phyloP scores from a whole-genome alignment of 2,888 invertebrate species.

The Litoditis marina region DNA sequence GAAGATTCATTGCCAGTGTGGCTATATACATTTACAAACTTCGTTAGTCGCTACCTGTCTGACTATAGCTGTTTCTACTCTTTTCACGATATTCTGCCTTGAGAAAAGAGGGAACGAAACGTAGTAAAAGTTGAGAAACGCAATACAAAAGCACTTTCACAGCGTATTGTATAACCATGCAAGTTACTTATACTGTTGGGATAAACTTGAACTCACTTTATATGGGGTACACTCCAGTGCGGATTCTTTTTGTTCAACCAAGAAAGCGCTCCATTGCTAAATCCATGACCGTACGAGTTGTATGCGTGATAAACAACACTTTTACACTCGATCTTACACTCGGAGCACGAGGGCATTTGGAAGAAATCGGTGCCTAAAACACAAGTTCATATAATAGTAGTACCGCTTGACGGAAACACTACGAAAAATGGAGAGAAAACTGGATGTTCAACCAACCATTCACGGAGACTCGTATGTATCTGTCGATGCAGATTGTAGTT shows the following conservation, averaged over 20 bases:
- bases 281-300: constrained; percentile 56
- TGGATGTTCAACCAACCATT: constrained; percentile 8
- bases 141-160: too few species aligned
- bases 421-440: not conserved
- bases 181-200: too few species aligned
- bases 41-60: too few species aligned
- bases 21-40: too few species aligned
- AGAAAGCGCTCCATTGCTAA: constrained; percentile 45
- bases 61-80: too few species aligned
- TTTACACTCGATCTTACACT: constrained; percentile 34
- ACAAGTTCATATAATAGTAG: too few species aligned
- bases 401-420: too few species aligned
- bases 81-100: too few species aligned
- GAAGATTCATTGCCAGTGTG: too few species aligned
- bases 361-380: too few species aligned
- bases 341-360: constrained; percentile 30
- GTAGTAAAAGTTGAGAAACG: not conserved
- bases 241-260: constrained; percentile 43
- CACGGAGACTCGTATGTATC: constrained; percentile 10
- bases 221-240: constrained; percentile 28
- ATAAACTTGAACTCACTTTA: constrained; percentile 22
- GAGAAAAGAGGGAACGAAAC: not conserved
- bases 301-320: constrained; percentile 53
- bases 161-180: too few species aligned
- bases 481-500: constrained; percentile 36